A percentile compares a stretch with the other conserved stretches of the same genome.
phyloP scores from a whole-genome alignment of 2,113 vertebrate genomes.

The Spilogale gracilis region DNA sequence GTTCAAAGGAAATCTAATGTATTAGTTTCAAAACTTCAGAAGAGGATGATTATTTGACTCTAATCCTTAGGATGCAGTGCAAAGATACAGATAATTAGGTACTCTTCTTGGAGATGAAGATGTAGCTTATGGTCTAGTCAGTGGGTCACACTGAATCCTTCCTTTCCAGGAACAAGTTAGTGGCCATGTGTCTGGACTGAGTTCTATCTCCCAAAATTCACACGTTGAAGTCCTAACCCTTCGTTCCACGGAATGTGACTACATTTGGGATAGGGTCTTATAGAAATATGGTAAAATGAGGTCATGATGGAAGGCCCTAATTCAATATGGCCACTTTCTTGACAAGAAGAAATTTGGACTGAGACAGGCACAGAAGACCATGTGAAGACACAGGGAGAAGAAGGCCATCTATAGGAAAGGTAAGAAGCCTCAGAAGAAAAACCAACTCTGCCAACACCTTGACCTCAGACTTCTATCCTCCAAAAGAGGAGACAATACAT shows the following conservation, averaged over 20 bases:
- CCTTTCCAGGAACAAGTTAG: neutral
- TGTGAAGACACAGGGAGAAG: neutral
- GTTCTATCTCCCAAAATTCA: neutral
- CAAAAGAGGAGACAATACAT: neutral
- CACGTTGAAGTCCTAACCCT: neutral
- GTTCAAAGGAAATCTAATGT: slow-evolving; percentile 47
- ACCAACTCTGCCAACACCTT: neutral
- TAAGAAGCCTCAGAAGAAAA: neutral
- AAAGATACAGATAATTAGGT: slow-evolving; percentile 6
- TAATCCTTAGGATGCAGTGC: neutral
- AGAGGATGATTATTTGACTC: neutral
- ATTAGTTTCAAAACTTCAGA: slow-evolving; percentile 54
- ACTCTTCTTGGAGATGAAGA: neutral
- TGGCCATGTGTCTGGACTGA: neutral
- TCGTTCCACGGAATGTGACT: neutral
- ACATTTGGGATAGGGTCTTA: neutral
- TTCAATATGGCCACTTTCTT: neutral
- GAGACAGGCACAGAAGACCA: neutral
- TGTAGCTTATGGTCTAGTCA: neutral
- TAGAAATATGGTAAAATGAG: neutral
- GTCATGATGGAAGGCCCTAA: neutral
- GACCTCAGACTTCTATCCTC: neutral
- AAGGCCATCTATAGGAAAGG: neutral
- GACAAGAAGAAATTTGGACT: neutral
- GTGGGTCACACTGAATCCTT: neutral